phyloP scores from a whole-genome alignment of 2,888 invertebrate genomes.

The Eupithecia subfuscata region DNA sequence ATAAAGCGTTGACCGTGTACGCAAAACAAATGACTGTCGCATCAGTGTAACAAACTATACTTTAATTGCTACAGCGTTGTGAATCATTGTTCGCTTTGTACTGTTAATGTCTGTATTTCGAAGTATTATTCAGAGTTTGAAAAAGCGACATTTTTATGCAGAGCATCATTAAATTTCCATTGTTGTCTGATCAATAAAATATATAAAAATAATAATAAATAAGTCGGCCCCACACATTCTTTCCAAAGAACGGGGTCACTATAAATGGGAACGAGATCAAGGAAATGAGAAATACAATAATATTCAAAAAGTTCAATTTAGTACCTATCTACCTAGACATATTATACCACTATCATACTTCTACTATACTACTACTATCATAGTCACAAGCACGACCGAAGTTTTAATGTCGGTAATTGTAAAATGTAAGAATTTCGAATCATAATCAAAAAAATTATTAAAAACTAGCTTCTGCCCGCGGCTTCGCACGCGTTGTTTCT shows the following conservation, averaged over 20 bases:
- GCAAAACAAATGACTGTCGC: slow-evolving; percentile 37
- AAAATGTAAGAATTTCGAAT: neutral
- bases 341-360: too few species aligned
- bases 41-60: neutral
- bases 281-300: neutral
- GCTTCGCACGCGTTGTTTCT: too few species aligned
- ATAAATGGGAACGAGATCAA: neutral
- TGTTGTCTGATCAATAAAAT: neutral
- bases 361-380: too few species aligned
- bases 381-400: neutral
- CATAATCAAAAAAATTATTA: neutral
- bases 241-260: neutral
- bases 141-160: neutral
- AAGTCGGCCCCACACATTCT: neutral
- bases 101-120: neutral
- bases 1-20: slow-evolving; percentile 63
- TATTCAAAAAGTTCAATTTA: neutral
- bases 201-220: neutral
- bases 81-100: slow-evolving; percentile 18
- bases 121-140: neutral
- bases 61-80: slow-evolving; percentile 32
- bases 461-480: too few species aligned
- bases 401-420: neutral
- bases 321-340: neutral
- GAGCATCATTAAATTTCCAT: neutral